Evolutionary conservation across 1,140 invertebrate genomes (phyloP), one percentile per base, ranked within the genome.

Genomic region (Cotesia glomerata): DNA sequence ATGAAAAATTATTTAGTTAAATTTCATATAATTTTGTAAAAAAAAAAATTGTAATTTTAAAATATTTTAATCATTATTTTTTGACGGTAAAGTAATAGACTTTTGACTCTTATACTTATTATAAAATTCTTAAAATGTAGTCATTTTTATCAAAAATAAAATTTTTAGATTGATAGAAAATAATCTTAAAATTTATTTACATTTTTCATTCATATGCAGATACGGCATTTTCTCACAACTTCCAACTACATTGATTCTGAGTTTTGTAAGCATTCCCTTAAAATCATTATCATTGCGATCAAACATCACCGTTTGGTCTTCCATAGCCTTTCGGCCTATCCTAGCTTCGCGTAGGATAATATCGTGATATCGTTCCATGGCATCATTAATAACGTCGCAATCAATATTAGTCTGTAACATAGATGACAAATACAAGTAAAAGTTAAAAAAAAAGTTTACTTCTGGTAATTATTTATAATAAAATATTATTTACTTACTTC

Each of bases 141-240:
- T 26, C 2, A 26, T 26, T 26, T 26, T 26, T 26, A 26, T 26
- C 26, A 26, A 26, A 26, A 26, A 26, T 26, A 26, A 26, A 26
- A 26, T 26, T 26, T 26, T 26, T 3, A 26, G 26, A 26, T 26
- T 26, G 26, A 26, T 26, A 54, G 13, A 18, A 14, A n/a, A 7
- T 54, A n/a, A 54, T 11, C 9, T 18, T 62, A 39, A 74, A 64
- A 73, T 13, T 4, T 77, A 89, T 89, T 90, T 86, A 93, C 93
- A 94, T 74, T 88, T 88, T 85, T 95, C 93, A 80, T 92, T 88
- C 90, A 94, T 94, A 7, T 88, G 72, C n/a, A 90, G 81, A 73
- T 89, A 78, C 0, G 93, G 93, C 67, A 88, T 87, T 1, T 87
- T 67, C 13, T 81, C 77, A 79, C 92, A 94, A 1, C 84, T 79